Evolutionary conservation across 2,797 vertebrate genomes (phyloP).

Genomic region (Myotis findleyi): DNA sequence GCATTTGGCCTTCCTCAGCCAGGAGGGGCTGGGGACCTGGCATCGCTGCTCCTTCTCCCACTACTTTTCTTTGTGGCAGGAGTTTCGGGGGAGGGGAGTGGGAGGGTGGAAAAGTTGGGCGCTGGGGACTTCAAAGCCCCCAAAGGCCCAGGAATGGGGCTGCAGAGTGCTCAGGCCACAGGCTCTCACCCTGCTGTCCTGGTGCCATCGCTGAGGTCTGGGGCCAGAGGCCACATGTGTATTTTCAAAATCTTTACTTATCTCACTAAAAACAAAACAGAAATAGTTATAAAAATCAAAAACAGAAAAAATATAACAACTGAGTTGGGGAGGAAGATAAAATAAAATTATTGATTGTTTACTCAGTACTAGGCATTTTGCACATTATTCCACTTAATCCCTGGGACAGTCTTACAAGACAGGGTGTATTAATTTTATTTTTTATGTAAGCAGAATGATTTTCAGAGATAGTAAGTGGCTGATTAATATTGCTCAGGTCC

Average conservation of each 20-base stretch:
- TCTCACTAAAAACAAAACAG: not conserved
- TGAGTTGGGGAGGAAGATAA: not conserved
- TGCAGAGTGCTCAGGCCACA: conserved; percentile 1
- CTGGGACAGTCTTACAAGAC: not conserved
- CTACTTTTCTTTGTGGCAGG: conserved; percentile 81
- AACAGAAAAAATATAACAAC: conserved; percentile 4
- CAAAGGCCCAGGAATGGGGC: conserved; percentile 5
- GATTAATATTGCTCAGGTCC: not conserved
- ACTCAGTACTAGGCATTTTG: not conserved
- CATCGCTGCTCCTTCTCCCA: conserved; percentile 37
- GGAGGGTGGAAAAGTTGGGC: conserved; percentile 60
- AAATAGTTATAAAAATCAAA: not conserved
- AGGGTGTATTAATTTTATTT: not conserved
- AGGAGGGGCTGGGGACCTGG: conserved; percentile 20
- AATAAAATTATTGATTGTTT: not conserved
- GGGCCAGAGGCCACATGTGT: conserved; percentile 31
- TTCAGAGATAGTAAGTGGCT: not conserved
- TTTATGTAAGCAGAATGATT: not conserved
- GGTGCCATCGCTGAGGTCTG: not conserved
- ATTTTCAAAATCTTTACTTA: not conserved
- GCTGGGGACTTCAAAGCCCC: conserved; percentile 10
- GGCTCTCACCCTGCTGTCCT: not conserved
- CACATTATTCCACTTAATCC: not conserved
- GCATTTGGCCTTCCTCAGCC: conserved; percentile 47
- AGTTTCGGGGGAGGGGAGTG: conserved; percentile 63